phyloP scores from a whole-genome alignment of 2,888 invertebrate species.

The Drosophila conformis region DNA sequence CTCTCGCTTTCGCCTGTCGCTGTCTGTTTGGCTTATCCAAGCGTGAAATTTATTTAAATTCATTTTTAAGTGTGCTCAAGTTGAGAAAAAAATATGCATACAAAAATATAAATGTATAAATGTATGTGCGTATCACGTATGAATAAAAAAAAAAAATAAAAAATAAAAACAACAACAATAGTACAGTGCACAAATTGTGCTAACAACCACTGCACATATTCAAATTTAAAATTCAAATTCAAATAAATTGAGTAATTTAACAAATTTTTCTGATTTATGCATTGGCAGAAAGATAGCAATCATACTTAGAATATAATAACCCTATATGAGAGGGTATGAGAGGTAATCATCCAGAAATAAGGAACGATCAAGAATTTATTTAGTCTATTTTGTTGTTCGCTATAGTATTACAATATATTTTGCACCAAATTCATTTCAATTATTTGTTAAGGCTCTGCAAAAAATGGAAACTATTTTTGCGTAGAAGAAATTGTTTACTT shows the following conservation, averaged over 20 bases:
- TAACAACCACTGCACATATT: constrained; percentile 36
- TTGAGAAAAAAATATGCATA: constrained; percentile 54
- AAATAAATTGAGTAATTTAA: constrained; percentile 40
- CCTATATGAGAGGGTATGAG: not conserved
- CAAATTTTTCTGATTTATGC: constrained; percentile 51
- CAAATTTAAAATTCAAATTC: constrained; percentile 41
- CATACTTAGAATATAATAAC: not conserved
- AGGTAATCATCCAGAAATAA: not conserved
- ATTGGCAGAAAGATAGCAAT: constrained; percentile 19
- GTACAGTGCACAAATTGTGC: constrained; percentile 14
- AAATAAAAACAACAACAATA: not conserved
- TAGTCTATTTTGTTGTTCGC: not conserved
- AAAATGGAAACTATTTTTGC: not conserved
- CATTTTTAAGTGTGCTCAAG: constrained; percentile 79
- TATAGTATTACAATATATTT: not conserved
- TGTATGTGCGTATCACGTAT: not conserved
- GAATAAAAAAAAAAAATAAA: not conserved
- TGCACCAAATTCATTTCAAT: not conserved
- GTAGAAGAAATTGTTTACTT: not conserved
- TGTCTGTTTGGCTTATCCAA: constrained; percentile 71
- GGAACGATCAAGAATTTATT: not conserved
- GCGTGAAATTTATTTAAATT: constrained; percentile 82
- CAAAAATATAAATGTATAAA: constrained; percentile 18
- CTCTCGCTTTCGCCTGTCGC: constrained; percentile 51
- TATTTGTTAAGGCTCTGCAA: not conserved